Evolutionary conservation across 2,797 vertebrate genomes (phyloP).

Genomic region (Mus caroli): DNA sequence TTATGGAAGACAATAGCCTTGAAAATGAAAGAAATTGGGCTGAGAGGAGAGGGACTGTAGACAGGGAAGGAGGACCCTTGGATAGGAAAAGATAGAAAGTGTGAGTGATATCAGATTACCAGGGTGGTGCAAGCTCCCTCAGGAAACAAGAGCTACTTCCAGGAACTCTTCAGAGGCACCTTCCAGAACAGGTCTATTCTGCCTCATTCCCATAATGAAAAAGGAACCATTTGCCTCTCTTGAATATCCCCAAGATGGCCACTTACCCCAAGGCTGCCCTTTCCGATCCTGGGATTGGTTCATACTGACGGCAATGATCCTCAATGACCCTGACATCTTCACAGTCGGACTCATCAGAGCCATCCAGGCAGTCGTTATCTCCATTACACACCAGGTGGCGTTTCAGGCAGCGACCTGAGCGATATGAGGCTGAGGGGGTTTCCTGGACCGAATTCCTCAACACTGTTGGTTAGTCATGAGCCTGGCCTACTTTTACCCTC

Average conservation of each 20-base stretch:
- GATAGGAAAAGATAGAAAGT: neutral
- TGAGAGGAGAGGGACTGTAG: too few species aligned
- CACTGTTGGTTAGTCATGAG: fast-evolving
- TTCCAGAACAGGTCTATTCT: neutral
- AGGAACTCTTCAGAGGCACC: neutral
- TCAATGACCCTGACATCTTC: constrained; percentile 77
- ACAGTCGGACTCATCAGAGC: constrained; percentile 93
- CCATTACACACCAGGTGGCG: constrained; percentile 93
- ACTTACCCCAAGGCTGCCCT: constrained; percentile 92
- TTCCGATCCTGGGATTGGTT: constrained; percentile 92
- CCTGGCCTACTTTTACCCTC: neutral
- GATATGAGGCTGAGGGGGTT: neutral
- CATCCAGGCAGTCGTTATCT: constrained; percentile 92
- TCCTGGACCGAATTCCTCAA: neutral
- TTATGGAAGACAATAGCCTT: neutral
- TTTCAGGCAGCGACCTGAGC: constrained; percentile 94
- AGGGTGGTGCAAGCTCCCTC: neutral
- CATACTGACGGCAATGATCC: constrained; percentile 89
- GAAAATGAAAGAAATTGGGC: neutral
- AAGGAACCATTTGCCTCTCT: neutral
- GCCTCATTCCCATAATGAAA: neutral
- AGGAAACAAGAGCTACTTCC: neutral
- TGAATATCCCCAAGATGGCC: neutral
- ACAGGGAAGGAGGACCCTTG: neutral
- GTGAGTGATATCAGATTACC: too few species aligned